phyloP scores from a whole-genome alignment of 2,888 invertebrate species.

The Trachelus troglodyta region DNA sequence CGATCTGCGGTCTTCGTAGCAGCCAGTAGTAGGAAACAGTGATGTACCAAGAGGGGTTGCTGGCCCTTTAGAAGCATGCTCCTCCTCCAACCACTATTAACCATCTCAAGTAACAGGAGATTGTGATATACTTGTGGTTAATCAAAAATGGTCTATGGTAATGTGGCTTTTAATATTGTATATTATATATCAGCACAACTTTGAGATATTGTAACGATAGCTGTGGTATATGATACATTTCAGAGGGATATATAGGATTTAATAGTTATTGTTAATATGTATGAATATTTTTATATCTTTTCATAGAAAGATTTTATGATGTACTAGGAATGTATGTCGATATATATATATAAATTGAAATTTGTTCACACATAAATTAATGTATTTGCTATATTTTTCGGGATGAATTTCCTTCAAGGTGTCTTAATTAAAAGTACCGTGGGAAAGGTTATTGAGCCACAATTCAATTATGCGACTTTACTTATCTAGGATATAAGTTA shows the following conservation, averaged over 20 bases:
- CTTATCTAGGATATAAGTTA: neutral
- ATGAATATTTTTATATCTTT: neutral
- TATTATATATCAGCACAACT: neutral
- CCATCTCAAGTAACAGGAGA: neutral
- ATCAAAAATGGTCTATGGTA: neutral
- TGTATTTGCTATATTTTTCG: neutral
- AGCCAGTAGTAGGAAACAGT: neutral
- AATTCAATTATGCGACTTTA: neutral
- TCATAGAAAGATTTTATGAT: neutral
- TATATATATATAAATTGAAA: too few relatives aligned
- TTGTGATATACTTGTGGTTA: neutral
- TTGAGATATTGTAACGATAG: neutral
- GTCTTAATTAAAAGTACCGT: neutral
- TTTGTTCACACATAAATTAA: neutral
- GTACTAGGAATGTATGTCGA: too few relatives aligned
- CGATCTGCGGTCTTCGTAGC: neutral
- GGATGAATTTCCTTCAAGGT: neutral
- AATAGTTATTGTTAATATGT: neutral
- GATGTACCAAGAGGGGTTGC: neutral
- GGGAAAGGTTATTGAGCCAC: neutral
- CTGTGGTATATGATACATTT: neutral
- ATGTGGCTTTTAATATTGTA: neutral
- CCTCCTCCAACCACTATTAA: neutral
- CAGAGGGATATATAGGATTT: neutral
- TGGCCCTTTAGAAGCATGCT: neutral